Percentiles rank a stretch among this genome's conserved stretches.
Evolutionary conservation across 2,797 vertebrate genomes (phyloP).

Genomic region (Lerista edwardsae): DNA sequence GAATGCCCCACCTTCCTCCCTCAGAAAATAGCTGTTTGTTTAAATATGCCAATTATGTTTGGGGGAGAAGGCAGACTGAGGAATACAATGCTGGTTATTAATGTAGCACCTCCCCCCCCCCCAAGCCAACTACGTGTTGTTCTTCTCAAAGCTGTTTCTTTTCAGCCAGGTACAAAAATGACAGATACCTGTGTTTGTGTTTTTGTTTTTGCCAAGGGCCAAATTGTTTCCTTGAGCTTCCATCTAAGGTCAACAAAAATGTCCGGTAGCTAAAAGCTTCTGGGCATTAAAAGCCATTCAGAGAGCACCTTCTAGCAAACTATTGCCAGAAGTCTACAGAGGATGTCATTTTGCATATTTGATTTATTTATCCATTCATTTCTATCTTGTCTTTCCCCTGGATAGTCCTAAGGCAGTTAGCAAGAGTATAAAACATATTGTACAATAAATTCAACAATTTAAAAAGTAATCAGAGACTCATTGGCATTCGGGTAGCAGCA

Average conservation of each 20-base stretch:
- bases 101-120: background rate
- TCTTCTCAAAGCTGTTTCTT: background rate
- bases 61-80: background rate
- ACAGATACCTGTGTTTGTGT: background rate
- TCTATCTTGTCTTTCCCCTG: no score
- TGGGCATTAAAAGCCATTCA: background rate
- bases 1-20: no score
- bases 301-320: background rate
- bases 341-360: background rate
- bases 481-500: no score
- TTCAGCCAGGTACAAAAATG: background rate
- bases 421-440: no score
- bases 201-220: background rate
- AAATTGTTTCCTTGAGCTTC: background rate
- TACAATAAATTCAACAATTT: no score
- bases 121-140: background rate
- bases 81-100: background rate
- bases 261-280: background rate
- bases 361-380: no score
- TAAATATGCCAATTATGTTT: background rate
- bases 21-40: background rate
- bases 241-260: background rate
- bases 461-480: no score
- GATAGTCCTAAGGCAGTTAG: no score
- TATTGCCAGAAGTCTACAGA: background rate